Evolutionary conservation across 2,113 vertebrate genomes (phyloP).

Genomic region (Pelodiscus sinensis): DNA sequence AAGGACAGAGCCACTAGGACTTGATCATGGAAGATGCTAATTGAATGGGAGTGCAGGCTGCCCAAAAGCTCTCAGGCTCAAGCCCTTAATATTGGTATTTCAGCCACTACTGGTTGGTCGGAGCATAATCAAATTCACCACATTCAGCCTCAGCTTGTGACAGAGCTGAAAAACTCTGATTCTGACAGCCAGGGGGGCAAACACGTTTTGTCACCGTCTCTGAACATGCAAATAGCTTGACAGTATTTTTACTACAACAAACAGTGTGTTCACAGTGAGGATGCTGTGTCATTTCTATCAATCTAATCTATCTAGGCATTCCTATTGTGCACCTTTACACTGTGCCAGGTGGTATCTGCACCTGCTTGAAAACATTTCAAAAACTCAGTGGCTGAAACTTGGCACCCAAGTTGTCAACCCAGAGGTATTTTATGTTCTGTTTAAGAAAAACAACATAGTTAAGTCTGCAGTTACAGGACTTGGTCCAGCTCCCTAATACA

Average conservation of each 20-base stretch:
- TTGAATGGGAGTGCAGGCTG: background rate
- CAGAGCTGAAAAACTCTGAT: background rate
- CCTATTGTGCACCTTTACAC: background rate
- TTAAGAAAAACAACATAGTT: background rate
- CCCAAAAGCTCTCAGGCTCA: background rate
- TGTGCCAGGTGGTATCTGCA: constrained; percentile 5
- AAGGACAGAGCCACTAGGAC: background rate
- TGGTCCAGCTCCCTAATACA: constrained; percentile 8
- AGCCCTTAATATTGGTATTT: background rate
- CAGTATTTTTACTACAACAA: background rate
- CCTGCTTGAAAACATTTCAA: constrained; percentile 25
- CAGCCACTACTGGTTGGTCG: background rate
- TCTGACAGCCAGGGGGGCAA: background rate
- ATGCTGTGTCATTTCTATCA: background rate
- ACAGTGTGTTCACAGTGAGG: background rate
- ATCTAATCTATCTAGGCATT: background rate
- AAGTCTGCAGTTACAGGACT: constrained; percentile 1
- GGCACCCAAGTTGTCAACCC: background rate
- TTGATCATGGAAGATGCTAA: too few species aligned
- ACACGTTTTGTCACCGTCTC: background rate
- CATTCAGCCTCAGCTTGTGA: background rate
- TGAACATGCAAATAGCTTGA: background rate
- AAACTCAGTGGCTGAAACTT: constrained; percentile 14
- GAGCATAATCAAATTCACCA: background rate
- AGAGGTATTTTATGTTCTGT: constrained; percentile 9